Conservation (phyloP, 2,888 invertebrate genomes). For the Liopterus haemorrhoidalis region DNA sequence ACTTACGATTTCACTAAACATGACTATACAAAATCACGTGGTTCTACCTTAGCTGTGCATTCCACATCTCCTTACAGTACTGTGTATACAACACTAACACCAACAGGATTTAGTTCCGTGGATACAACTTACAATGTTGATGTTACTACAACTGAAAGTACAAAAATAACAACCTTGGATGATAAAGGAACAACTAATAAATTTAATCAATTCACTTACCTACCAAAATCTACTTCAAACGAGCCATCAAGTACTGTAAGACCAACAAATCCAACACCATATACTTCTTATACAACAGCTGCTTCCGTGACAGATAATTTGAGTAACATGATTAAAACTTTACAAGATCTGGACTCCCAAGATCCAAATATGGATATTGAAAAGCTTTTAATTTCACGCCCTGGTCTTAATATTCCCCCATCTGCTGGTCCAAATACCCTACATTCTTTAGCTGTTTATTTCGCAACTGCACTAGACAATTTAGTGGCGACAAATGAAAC, state of each 20-base stretch:
- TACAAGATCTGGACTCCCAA: slow-evolving; percentile 55
- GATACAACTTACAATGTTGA: too few species aligned
- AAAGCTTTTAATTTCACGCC: slow-evolving; percentile 49
- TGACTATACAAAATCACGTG: too few species aligned
- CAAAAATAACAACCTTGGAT: background rate
- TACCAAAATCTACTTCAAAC: slow-evolving; percentile 21
- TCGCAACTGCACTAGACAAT: slow-evolving; percentile 63
- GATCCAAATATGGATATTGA: slow-evolving; percentile 47
- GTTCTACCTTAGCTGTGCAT: too few species aligned
- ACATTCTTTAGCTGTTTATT: slow-evolving; percentile 73
- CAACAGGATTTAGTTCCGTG: too few species aligned
- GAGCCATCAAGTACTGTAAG: slow-evolving; percentile 40
- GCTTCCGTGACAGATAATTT: slow-evolving; percentile 58
- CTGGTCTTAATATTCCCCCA: slow-evolving; percentile 63
- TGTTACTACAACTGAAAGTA: too few species aligned
- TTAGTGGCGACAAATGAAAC: slow-evolving; percentile 44
- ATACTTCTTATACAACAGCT: slow-evolving; percentile 27
- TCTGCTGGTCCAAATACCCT: slow-evolving; percentile 72
- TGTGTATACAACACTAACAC: too few species aligned
- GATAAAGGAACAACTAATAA: background rate
- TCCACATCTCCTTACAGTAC: too few species aligned
- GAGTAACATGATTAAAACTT: slow-evolving; percentile 62
- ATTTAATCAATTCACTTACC: slow-evolving; percentile 16
- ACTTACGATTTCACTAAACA: too few species aligned
- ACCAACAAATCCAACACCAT: slow-evolving; percentile 45